These are phyloP conservation scores for Nineta flava DNA, from an alignment of 2,888 invertebrate species.

Conservation along the genomic window DNA sequence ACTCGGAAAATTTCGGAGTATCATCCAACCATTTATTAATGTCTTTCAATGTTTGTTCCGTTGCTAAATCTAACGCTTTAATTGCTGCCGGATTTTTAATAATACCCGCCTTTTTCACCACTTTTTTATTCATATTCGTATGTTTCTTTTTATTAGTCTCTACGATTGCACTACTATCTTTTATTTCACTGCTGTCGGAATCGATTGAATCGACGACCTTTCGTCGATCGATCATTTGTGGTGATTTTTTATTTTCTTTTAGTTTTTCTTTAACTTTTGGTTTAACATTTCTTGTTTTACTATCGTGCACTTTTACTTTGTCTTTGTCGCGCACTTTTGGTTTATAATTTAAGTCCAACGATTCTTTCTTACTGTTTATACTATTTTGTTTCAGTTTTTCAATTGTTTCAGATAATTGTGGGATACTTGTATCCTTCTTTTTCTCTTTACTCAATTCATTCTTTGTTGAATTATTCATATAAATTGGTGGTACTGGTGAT, in stretches of 20 bases:
- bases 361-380: conserved; percentile 32
- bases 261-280: conserved; percentile 17
- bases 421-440: conserved; percentile 34
- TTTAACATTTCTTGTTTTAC: conserved; percentile 18
- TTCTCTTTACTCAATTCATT: conserved; percentile 21
- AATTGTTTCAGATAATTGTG: conserved; percentile 28
- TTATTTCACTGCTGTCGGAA: conserved; percentile 20
- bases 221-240: conserved; percentile 4
- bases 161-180: conserved; percentile 15
- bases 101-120: conserved; percentile 22
- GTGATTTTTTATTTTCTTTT: conserved; percentile 10
- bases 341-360: conserved; percentile 18
- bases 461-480: not conserved
- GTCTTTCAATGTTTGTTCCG: conserved; percentile 67
- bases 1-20: conserved; percentile 58
- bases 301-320: conserved; percentile 12
- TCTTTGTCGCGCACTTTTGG: conserved; percentile 14
- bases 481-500: conserved; percentile 5
- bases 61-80: conserved; percentile 52
- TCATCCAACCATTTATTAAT: conserved; percentile 82
- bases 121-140: conserved; percentile 9
- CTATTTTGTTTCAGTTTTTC: conserved; percentile 48
- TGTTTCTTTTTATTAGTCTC: conserved; percentile 16
- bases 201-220: conserved; percentile 18
- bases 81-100: conserved; percentile 30